Base-by-base conservation (phyloP, 2,888 invertebrate species). In the Pemphredon lugubris region DNA sequence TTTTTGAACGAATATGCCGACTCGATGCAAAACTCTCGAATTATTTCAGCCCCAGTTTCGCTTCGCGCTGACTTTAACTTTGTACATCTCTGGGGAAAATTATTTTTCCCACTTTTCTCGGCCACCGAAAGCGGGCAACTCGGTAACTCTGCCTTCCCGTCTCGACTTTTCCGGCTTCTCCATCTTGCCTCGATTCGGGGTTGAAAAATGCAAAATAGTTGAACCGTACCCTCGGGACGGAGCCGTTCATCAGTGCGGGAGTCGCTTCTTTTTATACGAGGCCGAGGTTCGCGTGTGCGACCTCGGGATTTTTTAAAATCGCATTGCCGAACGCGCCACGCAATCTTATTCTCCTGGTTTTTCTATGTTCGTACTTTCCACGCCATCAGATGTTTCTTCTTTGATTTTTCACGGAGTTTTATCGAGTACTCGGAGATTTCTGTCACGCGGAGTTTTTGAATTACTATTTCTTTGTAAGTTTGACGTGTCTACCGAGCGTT, bases 131-230 rank as follows among this genome's bases (percentile, higher is more conserved):
- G n/a, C n/a, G n/a, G n/a, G n/a, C n/a, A n/a, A n/a, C n/a, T n/a
- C n/a, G n/a, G n/a, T n/a, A n/a, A n/a, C n/a, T n/a, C n/a, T n/a
- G n/a, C n/a, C 26, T 40, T 44, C 40, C 16, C 50, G 45, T 37
- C 16, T 26, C 16, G 40, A 18, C 54, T 65, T 67, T 45, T 39
- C 58, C 21, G 13, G 13, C 11, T 9, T 9, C 34, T 18, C 42
- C 61, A 66, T 57, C 53, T 58, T 59, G 63, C 54, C 58, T 54
- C 54, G 42, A 44, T 63, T 63, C 20, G 50, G 26, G 37, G 14
- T 55, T 26, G 30, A 55, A 55, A 55, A 55, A 40, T 55, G 44
- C 55, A 42, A 20, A 26, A n/a, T 30, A 30, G 18, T 4, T 44
- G 18, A 21, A 34, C 34, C 11, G n/a, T 16, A 2, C 11, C 5